Evolutionary conservation across 2,113 vertebrate species (phyloP).

Genomic region (Melozone crissalis): DNA sequence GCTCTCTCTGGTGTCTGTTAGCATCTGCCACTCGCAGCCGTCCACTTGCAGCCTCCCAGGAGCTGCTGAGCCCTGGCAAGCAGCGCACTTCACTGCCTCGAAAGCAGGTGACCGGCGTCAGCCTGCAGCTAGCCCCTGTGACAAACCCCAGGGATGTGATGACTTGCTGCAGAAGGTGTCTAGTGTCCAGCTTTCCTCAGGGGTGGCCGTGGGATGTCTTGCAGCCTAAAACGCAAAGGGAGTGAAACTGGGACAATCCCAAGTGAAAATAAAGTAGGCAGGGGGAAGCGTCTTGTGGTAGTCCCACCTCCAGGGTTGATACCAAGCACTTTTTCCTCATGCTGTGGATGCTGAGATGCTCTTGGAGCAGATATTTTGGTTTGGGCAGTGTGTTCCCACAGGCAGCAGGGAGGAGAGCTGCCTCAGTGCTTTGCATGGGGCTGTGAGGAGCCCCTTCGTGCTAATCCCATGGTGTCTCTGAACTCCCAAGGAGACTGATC

Average conservation of each 20-base stretch:
- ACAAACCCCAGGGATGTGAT: conserved; percentile 46
- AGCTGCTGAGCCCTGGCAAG: neutral
- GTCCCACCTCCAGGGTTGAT: neutral
- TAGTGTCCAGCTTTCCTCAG: conserved; percentile 48
- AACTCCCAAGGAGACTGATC: conserved; percentile 19
- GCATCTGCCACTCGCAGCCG: conserved; percentile 31
- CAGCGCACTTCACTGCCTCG: neutral
- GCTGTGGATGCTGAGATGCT: neutral
- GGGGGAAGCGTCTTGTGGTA: neutral
- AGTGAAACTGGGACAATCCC: neutral
- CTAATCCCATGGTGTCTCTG: conserved; percentile 46
- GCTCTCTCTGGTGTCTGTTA: conserved; percentile 29
- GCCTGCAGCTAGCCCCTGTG: conserved; percentile 4
- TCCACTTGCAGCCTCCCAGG: conserved; percentile 8
- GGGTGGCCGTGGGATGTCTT: neutral
- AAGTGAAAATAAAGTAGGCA: neutral
- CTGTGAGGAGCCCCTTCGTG: neutral
- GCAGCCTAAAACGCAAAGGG: neutral
- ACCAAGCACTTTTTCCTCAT: neutral
- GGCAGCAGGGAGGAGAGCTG: neutral
- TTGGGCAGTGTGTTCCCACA: neutral
- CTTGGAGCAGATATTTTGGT: neutral
- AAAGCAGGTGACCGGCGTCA: conserved; percentile 27
- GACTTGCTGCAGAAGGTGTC: conserved; percentile 44
- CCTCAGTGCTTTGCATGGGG: fast-evolving